Conservation (phyloP, 2,797 vertebrate genomes). For the Hoplostethus mediterraneus region DNA sequence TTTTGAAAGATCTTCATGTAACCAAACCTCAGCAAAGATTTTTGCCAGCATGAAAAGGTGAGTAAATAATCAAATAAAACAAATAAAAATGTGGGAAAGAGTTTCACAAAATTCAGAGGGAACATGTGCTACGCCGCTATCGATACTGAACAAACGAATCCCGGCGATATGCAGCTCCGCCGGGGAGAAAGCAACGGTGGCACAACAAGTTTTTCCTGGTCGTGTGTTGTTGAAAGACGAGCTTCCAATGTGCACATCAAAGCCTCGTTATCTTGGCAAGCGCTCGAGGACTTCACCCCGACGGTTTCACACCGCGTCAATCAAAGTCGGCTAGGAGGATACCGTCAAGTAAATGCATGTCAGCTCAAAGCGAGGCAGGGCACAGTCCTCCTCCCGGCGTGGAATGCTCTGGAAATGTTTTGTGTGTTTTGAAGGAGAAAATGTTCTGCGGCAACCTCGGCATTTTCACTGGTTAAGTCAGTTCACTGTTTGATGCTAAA, state of each 20-base stretch:
- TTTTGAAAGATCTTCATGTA: too few species aligned
- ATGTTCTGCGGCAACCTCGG: not conserved
- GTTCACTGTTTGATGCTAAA: not conserved
- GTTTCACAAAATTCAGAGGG: not conserved
- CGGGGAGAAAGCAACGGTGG: conserved; percentile 33
- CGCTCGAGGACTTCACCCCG: conserved; percentile 48
- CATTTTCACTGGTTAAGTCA: not conserved
- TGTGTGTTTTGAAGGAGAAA: conserved; percentile 1
- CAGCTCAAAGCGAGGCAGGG: conserved; percentile 39
- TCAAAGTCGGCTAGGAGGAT: conserved; percentile 35
- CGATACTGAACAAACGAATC: not conserved
- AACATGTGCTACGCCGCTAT: not conserved
- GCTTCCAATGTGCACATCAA: conserved; percentile 61
- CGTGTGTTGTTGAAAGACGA: conserved; percentile 59
- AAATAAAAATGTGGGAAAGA: too few species aligned
- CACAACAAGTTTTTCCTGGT: conserved; percentile 77
- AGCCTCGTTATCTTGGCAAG: conserved; percentile 65
- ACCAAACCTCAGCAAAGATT: too few species aligned
- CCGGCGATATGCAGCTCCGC: not conserved
- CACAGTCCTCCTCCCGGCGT: conserved; percentile 23
- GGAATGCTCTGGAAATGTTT: conserved; percentile 15
- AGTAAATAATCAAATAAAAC: too few species aligned
- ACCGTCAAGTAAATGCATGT: conserved; percentile 42
- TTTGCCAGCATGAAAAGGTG: not conserved
- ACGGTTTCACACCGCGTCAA: conserved; percentile 64